phyloP scores from a whole-genome alignment of 2,113 vertebrate species.

The Albula goreensis region DNA sequence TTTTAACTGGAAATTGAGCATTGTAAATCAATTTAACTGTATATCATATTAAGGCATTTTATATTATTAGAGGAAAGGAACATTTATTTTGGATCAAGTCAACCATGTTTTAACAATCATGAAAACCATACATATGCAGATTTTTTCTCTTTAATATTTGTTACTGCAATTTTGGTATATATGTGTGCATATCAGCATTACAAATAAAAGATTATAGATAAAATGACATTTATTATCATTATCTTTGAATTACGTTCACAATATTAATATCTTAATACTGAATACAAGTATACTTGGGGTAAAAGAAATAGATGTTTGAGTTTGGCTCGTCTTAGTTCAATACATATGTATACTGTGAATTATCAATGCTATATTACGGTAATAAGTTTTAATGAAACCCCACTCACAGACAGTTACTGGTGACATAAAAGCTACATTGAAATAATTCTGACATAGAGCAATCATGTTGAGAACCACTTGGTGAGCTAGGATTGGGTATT shows the following conservation, averaged over 20 bases:
- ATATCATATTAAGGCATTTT: conserved; percentile 5
- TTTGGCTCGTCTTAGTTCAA: too few species aligned
- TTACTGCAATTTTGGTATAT: not conserved
- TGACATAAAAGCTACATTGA: not conserved
- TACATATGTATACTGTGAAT: too few species aligned
- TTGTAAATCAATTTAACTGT: not conserved
- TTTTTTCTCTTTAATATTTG: not conserved
- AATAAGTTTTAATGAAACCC: not conserved
- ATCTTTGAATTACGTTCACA: not conserved
- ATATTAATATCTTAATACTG: not conserved
- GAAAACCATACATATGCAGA: not conserved
- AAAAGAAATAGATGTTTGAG: too few species aligned
- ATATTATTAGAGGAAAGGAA: not conserved
- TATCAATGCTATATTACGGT: too few species aligned
- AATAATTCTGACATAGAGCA: not conserved
- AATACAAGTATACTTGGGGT: not conserved
- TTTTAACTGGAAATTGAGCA: not conserved
- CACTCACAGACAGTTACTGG: too few species aligned
- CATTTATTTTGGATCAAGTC: not conserved
- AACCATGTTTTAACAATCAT: not conserved
- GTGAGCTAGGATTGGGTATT: not conserved
- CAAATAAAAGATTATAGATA: not conserved
- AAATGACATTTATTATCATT: not conserved
- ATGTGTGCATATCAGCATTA: not conserved
- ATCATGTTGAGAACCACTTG: not conserved